Base-by-base conservation (phyloP, 2,113 vertebrate genomes). In the Promerops cafer region DNA sequence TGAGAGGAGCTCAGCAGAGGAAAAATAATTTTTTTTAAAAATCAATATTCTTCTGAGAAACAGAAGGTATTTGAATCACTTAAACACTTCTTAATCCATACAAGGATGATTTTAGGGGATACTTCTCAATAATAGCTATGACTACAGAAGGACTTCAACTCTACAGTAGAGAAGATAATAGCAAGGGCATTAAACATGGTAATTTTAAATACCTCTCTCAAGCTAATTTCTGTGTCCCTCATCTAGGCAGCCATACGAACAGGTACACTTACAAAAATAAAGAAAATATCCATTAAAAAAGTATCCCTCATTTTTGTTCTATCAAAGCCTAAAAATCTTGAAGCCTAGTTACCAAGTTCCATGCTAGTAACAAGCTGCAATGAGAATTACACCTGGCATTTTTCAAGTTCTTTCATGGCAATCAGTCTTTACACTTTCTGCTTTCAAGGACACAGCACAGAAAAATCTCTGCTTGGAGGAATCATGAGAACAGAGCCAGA, bases 391-490 rank as follows among this genome's bases (percentile, higher is more conserved):
- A 79, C 26, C 16, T 0, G 23, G 52, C 30, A 22, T 40, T 92
- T 70, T 77, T 93, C 57, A 69, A 53, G 21, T 16, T 84, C 45
- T 49, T 76, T 66, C n/a, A 35, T 3, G 6, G 66, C 39, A 47
- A 84, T 64, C 89, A 60, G 35, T 18, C 47, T 72, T 79, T 53
- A 65, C 28, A 93, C 47, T 59, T 79, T 93, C 78, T 87, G 90
- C 94, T 95, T 93, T 93, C 88, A 95, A 83, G 75, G 82, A 85
- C 50, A 89, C 8, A 23, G 35, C 24, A 45, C 11, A 63, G 33
- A 61, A 65, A 84, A 68, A 56, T 7, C 63, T 71, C 40, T 54
- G 35, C 80, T 65, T 50, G 17, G 30, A 81, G 14, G 42, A 91
- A 76, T 26, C 59, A 83, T 14, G 50, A 92, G 68, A 79, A 35